phyloP scores from a whole-genome alignment of 2,888 invertebrate genomes.

The Eristalinus aeneus region DNA sequence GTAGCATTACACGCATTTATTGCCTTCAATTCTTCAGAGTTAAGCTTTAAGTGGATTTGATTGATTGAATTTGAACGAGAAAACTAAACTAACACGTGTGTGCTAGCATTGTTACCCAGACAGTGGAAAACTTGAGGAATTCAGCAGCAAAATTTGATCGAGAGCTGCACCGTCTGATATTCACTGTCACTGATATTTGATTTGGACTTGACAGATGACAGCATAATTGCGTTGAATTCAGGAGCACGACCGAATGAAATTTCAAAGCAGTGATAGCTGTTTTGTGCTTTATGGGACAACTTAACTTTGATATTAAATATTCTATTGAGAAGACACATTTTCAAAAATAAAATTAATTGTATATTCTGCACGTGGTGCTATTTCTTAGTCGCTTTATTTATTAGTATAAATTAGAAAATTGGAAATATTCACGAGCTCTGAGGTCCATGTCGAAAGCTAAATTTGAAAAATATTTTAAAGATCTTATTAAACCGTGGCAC shows the following conservation, averaged over 20 bases:
- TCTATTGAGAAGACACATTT: not conserved
- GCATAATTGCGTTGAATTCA: not conserved
- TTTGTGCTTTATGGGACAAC: not conserved
- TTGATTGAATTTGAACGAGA: conserved; percentile 12
- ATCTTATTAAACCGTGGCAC: too few species aligned
- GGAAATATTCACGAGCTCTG: too few species aligned
- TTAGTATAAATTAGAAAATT: too few species aligned
- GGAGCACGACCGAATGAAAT: not conserved
- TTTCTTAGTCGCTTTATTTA: too few species aligned
- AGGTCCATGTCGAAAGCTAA: too few species aligned
- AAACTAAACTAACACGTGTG: not conserved
- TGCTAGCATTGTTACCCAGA: not conserved
- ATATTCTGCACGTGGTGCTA: too few species aligned
- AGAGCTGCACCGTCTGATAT: not conserved
- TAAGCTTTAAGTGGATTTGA: conserved; percentile 24
- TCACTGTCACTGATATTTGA: not conserved
- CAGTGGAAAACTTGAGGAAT: not conserved
- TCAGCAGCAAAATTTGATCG: not conserved
- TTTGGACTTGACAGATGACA: not conserved
- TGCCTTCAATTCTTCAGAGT: not conserved
- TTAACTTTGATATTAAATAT: not conserved
- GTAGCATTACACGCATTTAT: not conserved
- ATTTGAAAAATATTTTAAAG: too few species aligned
- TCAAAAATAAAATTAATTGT: too few species aligned
- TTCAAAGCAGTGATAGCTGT: not conserved